A percentile compares a stretch with the other conserved stretches of the same genome.
These are phyloP conservation scores for Corvus hawaiiensis DNA, from an alignment of 2,113 vertebrate species.

Conservation along the genomic window DNA sequence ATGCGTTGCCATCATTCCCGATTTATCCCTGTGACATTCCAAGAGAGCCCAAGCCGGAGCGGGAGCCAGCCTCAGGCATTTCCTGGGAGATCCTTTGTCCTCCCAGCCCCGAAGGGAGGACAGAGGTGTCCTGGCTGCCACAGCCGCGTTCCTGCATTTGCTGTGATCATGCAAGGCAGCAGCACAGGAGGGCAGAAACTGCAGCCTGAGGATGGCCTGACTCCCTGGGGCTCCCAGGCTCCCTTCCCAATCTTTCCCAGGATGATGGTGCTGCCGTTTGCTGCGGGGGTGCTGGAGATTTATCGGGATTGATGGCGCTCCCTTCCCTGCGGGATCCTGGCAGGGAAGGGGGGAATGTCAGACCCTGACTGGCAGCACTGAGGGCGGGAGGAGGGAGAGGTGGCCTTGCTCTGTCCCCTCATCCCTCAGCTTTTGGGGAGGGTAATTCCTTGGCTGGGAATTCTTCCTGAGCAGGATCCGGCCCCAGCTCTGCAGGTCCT, in stretches of 20 bases:
- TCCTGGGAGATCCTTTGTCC: background rate
- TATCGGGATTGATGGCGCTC: background rate
- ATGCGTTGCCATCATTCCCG: fast-evolving
- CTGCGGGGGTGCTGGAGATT: background rate
- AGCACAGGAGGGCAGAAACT: background rate
- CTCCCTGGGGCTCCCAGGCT: background rate
- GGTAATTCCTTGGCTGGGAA: background rate
- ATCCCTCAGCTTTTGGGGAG: background rate
- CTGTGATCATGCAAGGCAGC: background rate
- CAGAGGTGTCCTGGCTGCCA: background rate
- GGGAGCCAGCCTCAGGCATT: background rate
- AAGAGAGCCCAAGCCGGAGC: background rate
- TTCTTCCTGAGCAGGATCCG: background rate
- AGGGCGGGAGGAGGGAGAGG: background rate
- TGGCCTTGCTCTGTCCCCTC: background rate
- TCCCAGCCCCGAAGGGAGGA: background rate
- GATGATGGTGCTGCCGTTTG: background rate
- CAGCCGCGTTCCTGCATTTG: background rate
- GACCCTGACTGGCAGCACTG: background rate
- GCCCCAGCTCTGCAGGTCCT: background rate
- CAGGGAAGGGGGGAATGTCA: background rate
- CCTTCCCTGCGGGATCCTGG: background rate
- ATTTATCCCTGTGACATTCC: background rate
- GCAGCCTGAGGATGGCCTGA: background rate
- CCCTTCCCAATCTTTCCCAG: background rate